Conservation (phyloP, 1,140 invertebrate genomes). For the Diuraphis noxia region DNA sequence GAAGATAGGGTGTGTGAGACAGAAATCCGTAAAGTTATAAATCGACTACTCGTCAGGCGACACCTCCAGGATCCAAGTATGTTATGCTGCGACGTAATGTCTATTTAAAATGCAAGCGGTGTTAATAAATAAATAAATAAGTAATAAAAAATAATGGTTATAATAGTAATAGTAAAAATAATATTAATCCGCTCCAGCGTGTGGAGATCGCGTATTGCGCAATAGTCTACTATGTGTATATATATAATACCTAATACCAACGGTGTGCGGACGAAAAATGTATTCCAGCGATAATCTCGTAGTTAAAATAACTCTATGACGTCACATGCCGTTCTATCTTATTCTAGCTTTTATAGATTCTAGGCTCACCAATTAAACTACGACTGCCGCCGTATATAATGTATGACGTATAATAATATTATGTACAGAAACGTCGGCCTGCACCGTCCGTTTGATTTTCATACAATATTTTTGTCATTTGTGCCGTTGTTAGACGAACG, state of each 20-base stretch:
- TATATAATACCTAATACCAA: background rate
- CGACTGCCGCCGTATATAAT: background rate
- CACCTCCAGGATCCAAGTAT: background rate
- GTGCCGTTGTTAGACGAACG: background rate
- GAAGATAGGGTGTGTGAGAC: too few relatives aligned
- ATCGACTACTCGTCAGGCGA: background rate
- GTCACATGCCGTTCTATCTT: background rate
- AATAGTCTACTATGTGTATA: background rate
- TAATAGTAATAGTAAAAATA: background rate
- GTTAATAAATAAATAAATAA: background rate
- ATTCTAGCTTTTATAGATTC: background rate
- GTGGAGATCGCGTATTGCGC: background rate
- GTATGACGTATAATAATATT: background rate
- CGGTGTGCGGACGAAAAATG: background rate
- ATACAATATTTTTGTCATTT: background rate
- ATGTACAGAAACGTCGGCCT: background rate
- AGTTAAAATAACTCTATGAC: conserved; percentile 11
- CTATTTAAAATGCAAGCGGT: background rate
- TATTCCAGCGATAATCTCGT: conserved; percentile 20
- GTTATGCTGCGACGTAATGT: background rate
- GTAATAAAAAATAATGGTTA: background rate
- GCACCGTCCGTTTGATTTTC: background rate
- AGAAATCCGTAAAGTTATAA: conserved; percentile 1
- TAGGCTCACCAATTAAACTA: background rate
- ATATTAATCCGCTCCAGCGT: background rate